Conservation (phyloP, 2,113 vertebrate genomes). For the Nothobranchius kuhntae region DNA sequence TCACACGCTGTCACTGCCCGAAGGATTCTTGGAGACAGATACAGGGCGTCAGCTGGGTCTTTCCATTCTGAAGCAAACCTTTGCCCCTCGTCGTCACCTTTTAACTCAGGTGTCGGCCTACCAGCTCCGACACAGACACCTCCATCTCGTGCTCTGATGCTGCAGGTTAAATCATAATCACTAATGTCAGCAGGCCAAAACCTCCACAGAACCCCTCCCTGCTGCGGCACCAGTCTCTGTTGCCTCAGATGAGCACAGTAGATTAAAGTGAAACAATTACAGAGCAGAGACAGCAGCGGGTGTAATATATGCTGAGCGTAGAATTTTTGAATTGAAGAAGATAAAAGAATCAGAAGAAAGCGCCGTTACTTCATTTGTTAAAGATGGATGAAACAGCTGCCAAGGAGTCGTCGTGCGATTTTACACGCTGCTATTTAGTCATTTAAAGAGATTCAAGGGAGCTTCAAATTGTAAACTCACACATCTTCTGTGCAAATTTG, state of each 20-base stretch:
- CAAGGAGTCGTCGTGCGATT: neutral
- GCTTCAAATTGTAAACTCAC: too few species aligned
- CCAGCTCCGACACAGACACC: neutral
- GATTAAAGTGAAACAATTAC: slow-evolving; percentile 57
- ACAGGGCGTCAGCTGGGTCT: slow-evolving; percentile 29
- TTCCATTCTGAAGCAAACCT: slow-evolving; percentile 3
- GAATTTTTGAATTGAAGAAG: slow-evolving; percentile 57
- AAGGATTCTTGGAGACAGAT: slow-evolving; percentile 33
- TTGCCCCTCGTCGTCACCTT: slow-evolving; percentile 46
- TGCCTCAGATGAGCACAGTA: slow-evolving; percentile 17
- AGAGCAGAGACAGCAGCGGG: slow-evolving; percentile 46
- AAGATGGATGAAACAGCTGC: slow-evolving; percentile 3
- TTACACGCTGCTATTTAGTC: neutral
- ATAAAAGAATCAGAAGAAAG: slow-evolving; percentile 55
- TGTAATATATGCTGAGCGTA: slow-evolving; percentile 43
- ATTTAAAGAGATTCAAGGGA: neutral
- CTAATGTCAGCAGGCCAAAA: neutral
- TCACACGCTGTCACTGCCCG: slow-evolving; percentile 59
- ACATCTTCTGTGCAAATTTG: too few species aligned
- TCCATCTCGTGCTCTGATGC: slow-evolving; percentile 11
- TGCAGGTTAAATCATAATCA: neutral
- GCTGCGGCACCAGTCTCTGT: slow-evolving; percentile 8
- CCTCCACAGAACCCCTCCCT: neutral
- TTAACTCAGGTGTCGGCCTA: slow-evolving; percentile 39
- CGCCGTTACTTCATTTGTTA: slow-evolving; percentile 39